A percentile compares a stretch with the other conserved stretches of the same genome.
Evolutionary conservation across 2,797 vertebrate species (phyloP).

Genomic region (Thaleichthys pacificus): DNA sequence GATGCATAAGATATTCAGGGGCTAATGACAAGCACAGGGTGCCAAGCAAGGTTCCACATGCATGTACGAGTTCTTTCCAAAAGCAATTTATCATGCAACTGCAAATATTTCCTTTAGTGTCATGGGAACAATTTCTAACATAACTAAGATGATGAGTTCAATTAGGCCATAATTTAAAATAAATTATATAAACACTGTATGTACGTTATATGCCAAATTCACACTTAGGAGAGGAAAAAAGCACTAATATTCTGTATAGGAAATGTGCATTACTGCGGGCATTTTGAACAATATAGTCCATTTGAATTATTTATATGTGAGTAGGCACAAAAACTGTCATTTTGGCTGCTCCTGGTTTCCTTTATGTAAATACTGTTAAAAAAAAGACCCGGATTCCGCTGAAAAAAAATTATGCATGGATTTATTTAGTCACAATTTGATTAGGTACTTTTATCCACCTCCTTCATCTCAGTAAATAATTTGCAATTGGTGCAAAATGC

Average conservation of each 20-base stretch:
- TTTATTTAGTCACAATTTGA: no score
- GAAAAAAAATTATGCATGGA: no score
- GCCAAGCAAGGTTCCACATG: neutral
- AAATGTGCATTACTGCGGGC: neutral
- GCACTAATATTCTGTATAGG: neutral
- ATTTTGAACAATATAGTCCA: neutral
- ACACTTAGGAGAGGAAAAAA: neutral
- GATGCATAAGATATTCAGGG: conserved; percentile 4
- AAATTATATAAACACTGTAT: neutral
- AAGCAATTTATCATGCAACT: conserved; percentile 19
- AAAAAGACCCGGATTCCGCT: no score
- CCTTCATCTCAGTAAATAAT: no score
- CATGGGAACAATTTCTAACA: conserved; percentile 6
- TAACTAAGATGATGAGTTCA: conserved; percentile 18
- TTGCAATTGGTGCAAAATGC: no score
- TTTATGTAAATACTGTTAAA: no score
- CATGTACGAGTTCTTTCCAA: conserved; percentile 4
- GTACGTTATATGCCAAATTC: no score
- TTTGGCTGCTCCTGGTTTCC: no score
- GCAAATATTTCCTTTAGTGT: conserved; percentile 16
- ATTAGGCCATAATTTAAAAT: conserved; percentile 19
- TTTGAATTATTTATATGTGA: no score
- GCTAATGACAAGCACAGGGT: conserved; percentile 5
- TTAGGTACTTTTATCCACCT: no score
- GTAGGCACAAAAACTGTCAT: no score